Evolutionary conservation across 1,140 invertebrate species (phyloP), one percentile per base, ranked within the genome.

Genomic region (roundworm (Caenorhabditis elegans)): DNA sequence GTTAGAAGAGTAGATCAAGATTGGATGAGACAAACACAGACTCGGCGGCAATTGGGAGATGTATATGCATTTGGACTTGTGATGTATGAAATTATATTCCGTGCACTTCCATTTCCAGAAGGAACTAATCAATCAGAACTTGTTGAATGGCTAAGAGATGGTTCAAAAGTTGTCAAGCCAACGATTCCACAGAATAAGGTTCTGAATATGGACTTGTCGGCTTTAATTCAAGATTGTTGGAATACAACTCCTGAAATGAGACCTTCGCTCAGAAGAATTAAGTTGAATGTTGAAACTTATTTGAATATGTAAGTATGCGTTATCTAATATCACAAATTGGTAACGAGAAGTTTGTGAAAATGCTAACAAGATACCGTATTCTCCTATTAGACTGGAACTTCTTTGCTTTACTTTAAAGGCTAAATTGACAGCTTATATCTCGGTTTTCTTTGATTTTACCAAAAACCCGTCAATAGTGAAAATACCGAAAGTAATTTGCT

Each of bases 61-160:
- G 87, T 89, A 43, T 89, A 89, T 77, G 85, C 84, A 24, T 90
- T 89, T 51, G 88, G 88, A 17, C 88, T 88, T 53, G 85, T 89
- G 17, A 89, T 90, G 89, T 89, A 90, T 65, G 88, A 89, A 60
- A 90, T 89, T 39, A 82, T 90, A 13, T 89, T 83, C 79, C 80
- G 88, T 13, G n/a, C 77, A 15, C 49, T 89, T n/a, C 88, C 88
- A 39, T 89, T 84, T 39, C 70, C 86, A 15, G 85, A 89, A 39
- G 39, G 70, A 39, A 87, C 82, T 10, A 86, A 88, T 60, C 60
- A 79, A 43, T 65, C 53, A 84, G 77, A 70, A 78, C 43, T 88
- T 13, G 84, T 87, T 0, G 79, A 84, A 19, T 49, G 84, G 47
- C 53, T 86, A 2, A 55, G 49, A n/a, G 88, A 89, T 76, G 88